Percentiles rank a stretch among this genome's conserved stretches.
phyloP scores from a whole-genome alignment of 1,140 invertebrate genomes.

The Hycleus phaleratus region DNA sequence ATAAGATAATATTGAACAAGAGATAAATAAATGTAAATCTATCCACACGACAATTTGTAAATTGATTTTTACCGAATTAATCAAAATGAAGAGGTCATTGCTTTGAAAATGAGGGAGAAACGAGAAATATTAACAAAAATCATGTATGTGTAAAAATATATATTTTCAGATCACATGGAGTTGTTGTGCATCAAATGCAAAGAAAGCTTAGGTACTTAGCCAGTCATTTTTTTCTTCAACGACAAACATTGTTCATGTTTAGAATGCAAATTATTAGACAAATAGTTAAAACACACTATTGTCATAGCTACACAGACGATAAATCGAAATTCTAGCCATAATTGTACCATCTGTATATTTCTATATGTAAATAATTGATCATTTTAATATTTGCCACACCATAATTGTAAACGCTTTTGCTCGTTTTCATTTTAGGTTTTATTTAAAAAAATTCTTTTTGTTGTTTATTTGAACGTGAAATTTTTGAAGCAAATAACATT shows the following conservation, averaged over 20 bases:
- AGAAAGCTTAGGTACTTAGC: too few species aligned
- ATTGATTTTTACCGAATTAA: constrained; percentile 4
- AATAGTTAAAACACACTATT: too few species aligned
- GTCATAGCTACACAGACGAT: constrained; percentile 10
- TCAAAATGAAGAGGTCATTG: too few species aligned
- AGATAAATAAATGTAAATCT: constrained; percentile 1
- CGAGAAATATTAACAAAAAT: too few species aligned
- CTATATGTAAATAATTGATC: constrained; percentile 29
- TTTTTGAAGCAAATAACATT: constrained; percentile 23
- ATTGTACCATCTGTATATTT: constrained; percentile 26
- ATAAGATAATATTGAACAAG: constrained; percentile 12
- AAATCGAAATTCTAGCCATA: constrained; percentile 20
- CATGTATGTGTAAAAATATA: too few species aligned
- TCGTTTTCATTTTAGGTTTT: too few species aligned
- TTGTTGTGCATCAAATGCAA: too few species aligned
- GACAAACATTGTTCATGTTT: not conserved
- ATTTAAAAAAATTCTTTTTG: constrained; percentile 16
- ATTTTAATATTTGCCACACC: constrained; percentile 22
- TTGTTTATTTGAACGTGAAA: constrained; percentile 27
- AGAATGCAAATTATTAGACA: too few species aligned
- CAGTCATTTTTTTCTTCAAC: too few species aligned
- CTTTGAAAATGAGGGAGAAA: too few species aligned
- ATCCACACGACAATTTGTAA: constrained; percentile 11
- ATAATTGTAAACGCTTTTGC: too few species aligned
- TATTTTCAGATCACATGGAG: too few species aligned